phyloP scores from a whole-genome alignment of 2,888 invertebrate genomes.

The Mythimna albipuncta region DNA sequence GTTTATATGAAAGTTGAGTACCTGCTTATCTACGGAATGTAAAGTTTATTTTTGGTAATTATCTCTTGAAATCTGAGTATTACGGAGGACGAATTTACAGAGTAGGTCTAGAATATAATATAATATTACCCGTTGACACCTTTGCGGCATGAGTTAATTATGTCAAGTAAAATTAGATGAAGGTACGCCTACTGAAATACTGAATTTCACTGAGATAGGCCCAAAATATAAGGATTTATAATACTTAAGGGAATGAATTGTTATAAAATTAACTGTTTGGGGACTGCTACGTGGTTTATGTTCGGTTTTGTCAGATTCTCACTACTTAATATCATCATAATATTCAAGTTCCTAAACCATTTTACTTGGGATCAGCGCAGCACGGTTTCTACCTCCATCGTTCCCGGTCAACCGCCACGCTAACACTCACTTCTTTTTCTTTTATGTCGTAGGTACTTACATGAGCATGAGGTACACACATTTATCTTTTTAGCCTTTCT shows the following conservation, averaged over 20 bases:
- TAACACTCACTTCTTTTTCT: neutral
- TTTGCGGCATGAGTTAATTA: conserved; percentile 52
- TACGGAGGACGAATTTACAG: conserved; percentile 8
- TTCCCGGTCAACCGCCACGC: neutral
- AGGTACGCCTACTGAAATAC: conserved; percentile 39
- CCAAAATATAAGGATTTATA: conserved; percentile 27
- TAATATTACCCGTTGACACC: conserved; percentile 27
- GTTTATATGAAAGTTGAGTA: conserved; percentile 14
- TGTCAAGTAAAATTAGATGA: conserved; percentile 53
- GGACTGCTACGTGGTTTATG: conserved; percentile 5
- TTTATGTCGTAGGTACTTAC: neutral
- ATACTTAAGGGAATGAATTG: conserved; percentile 28
- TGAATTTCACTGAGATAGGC: conserved; percentile 20
- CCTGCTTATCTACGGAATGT: neutral
- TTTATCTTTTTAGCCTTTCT: neutral
- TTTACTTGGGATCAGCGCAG: neutral
- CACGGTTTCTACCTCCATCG: neutral
- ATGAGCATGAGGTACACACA: too few relatives aligned
- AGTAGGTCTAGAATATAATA: conserved; percentile 36
- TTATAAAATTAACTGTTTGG: conserved; percentile 7
- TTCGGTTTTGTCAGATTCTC: neutral
- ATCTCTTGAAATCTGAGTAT: conserved; percentile 18
- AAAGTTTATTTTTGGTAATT: conserved; percentile 11
- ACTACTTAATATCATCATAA: neutral
- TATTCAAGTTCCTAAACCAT: neutral